Conservation (phyloP, 2,888 invertebrate genomes). For the Serripes groenlandicus region DNA sequence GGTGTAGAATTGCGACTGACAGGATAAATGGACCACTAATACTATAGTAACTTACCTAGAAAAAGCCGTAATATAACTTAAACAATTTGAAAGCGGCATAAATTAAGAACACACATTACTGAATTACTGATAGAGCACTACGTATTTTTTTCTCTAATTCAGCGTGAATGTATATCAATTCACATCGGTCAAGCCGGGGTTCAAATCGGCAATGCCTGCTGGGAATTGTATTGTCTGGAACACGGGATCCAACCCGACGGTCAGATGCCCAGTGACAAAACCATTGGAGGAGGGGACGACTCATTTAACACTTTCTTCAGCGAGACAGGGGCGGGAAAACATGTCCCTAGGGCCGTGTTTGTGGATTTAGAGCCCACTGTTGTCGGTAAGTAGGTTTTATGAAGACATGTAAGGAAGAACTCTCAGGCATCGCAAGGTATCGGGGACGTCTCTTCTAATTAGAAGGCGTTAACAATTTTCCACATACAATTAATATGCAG, state of each 20-base stretch:
- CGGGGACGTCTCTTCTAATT: too few species aligned
- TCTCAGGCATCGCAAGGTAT: too few species aligned
- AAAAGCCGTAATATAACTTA: too few species aligned
- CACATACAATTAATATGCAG: too few species aligned
- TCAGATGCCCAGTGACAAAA: conserved; percentile 82
- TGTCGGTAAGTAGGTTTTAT: conserved; percentile 91
- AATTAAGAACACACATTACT: too few species aligned
- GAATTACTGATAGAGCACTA: too few species aligned
- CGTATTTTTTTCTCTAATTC: conserved; percentile 48
- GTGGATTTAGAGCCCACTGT: conserved; percentile 98
- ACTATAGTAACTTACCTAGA: too few species aligned
- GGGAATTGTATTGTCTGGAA: conserved; percentile 88
- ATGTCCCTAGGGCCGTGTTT: conserved; percentile 96
- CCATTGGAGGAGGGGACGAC: conserved; percentile 89
- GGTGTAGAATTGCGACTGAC: too few species aligned
- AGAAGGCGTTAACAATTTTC: too few species aligned
- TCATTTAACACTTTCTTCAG: conserved; percentile 93
- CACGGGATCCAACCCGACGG: conserved; percentile 87
- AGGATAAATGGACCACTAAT: too few species aligned
- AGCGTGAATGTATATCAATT: conserved; percentile 87
- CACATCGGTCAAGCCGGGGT: conserved; percentile 88
- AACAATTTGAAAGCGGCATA: too few species aligned
- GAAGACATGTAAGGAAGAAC: too few species aligned
- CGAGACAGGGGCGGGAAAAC: conserved; percentile 97
- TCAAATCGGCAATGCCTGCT: conserved; percentile 88